These are phyloP conservation scores for Nothura maculosa DNA, from an alignment of 2,797 vertebrate genomes.

Conservation along the genomic window DNA sequence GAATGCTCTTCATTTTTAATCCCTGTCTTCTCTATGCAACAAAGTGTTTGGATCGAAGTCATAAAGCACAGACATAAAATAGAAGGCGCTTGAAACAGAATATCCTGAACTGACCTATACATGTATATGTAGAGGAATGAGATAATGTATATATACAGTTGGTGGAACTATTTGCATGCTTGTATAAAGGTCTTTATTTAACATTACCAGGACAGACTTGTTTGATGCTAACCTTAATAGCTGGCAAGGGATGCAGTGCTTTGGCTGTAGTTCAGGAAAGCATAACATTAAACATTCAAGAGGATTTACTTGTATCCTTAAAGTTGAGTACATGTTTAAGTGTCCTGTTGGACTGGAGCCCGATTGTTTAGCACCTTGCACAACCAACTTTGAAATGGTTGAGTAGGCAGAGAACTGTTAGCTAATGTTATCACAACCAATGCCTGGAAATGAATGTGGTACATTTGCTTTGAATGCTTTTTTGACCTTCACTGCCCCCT, in stretches of 20 bases:
- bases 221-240: not conserved
- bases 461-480: not conserved
- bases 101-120: not conserved
- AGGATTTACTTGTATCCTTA: not conserved
- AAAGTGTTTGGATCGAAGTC: not conserved
- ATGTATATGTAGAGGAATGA: not conserved
- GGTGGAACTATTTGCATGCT: not conserved
- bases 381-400: not conserved
- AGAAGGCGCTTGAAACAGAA: not conserved
- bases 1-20: not conserved
- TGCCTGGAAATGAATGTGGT: not conserved
- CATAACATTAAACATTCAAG: not conserved
- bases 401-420: not conserved
- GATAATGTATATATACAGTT: not conserved
- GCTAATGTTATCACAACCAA: not conserved
- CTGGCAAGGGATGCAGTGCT: not conserved
- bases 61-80: not conserved
- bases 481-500: not conserved
- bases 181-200: not conserved
- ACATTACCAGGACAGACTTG: not conserved
- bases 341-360: not conserved
- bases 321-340: not conserved
- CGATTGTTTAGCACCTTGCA: not conserved
- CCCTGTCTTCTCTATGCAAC: not conserved
- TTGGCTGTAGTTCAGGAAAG: constrained; percentile 13